phyloP scores from a whole-genome alignment of 2,113 vertebrate species.

The Zapus hudsonius region DNA sequence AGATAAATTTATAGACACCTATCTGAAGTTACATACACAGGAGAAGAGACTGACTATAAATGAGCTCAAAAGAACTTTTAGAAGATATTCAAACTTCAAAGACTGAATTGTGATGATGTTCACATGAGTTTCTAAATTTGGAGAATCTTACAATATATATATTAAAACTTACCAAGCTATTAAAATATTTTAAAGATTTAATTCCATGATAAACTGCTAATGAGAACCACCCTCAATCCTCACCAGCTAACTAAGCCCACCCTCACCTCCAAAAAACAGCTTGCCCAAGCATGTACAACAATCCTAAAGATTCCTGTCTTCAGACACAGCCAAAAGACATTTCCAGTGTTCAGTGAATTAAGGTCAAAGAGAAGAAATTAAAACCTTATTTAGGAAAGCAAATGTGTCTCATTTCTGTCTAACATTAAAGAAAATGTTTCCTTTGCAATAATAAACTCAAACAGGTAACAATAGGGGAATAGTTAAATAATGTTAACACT shows the following conservation, averaged over 20 bases:
- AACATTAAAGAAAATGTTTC: conserved; percentile 14
- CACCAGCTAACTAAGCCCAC: background rate
- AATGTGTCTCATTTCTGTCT: background rate
- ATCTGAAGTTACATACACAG: background rate
- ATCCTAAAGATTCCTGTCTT: background rate
- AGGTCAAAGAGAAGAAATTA: background rate
- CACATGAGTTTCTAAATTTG: background rate
- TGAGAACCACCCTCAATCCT: background rate
- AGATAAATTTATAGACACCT: background rate
- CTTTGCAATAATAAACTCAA: background rate
- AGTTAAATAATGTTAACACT: background rate
- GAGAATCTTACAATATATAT: background rate
- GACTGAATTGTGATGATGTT: background rate
- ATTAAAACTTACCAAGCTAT: background rate
- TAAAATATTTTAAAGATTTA: background rate
- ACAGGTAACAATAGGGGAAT: background rate
- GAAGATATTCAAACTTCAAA: background rate
- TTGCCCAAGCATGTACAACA: background rate
- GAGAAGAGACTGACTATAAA: background rate
- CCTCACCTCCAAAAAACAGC: background rate
- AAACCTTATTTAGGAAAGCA: background rate
- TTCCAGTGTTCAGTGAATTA: background rate
- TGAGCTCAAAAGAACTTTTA: background rate
- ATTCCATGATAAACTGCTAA: background rate
- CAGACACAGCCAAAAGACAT: background rate